A percentile compares a stretch with the other conserved stretches of the same genome.
Conservation (phyloP, 2,113 vertebrate species). For the Ia io region DNA sequence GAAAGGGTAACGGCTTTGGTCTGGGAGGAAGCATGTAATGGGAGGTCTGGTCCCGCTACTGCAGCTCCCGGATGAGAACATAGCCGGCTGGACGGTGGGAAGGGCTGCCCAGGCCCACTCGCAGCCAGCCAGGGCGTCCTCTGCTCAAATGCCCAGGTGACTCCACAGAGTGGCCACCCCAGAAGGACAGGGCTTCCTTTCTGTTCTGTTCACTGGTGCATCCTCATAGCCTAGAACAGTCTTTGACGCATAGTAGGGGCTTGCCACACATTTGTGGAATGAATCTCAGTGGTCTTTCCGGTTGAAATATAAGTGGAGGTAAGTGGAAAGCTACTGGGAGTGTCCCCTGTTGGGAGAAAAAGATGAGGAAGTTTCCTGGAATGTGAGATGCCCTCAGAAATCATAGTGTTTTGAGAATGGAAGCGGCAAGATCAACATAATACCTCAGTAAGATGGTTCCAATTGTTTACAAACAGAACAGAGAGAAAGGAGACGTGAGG, state of each 20-base stretch:
- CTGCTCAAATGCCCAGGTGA: not conserved
- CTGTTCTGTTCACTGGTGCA: not conserved
- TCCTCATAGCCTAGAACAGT: not conserved
- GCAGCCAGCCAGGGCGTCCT: not conserved
- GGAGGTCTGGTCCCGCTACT: not conserved
- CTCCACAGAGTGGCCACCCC: not conserved
- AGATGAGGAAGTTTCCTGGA: not conserved
- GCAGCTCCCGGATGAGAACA: not conserved
- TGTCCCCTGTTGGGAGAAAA: not conserved
- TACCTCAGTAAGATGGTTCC: not conserved
- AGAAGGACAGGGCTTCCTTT: not conserved
- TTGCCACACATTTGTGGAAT: not conserved
- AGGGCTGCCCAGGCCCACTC: not conserved
- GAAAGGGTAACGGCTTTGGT: not conserved
- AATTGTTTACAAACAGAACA: not conserved
- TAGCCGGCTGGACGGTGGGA: not conserved
- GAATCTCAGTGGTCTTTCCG: not conserved
- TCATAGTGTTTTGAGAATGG: not conserved
- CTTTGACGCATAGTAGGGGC: not conserved
- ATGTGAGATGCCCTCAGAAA: not conserved
- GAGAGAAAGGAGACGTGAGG: not conserved
- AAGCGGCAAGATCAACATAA: not conserved
- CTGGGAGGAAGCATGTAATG: not conserved
- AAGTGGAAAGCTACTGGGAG: not conserved
- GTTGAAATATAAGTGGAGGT: not conserved